Evolutionary conservation across 1,140 invertebrate species (phyloP), one percentile per base, ranked within the genome.

Genomic region (Penaeus japonicus): DNA sequence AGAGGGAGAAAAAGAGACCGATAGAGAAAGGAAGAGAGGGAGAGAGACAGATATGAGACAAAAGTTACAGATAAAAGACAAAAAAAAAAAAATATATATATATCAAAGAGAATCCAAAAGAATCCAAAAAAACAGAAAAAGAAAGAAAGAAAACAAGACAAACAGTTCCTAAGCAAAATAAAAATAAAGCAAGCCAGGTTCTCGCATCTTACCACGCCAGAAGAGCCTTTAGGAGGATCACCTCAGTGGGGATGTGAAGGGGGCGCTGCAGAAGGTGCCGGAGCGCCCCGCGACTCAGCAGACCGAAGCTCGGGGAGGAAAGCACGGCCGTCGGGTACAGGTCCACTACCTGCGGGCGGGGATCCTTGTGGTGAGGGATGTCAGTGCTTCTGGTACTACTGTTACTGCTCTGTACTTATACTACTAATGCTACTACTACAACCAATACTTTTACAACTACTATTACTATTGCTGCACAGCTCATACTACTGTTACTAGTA

Each of bases 191-290:
- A 54, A 30, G 32, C 47, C 53, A 24, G 27, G 27, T 20, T n/a
- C 27, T 18, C 20, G 54, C 10, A 10, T 15, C 87, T 83, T 47
- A 88, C 87, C 87, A 88, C 27, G 47, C 20, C 4, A 88, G 27
- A 22, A 88, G 39, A 4, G 87, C 87, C 18, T 55, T 18, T 4
- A 88, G 70, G 4, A 88, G 80, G 47, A 82, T 77, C 18, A 88
- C 87, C 32, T 88, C 87, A 17, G 87, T 75, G 18, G 87, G 32
- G 73, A 88, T 88, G 55, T 88, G 87, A 24, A 88, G 87, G 1
- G 87, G 87, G 10, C 83, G 65, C 30, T 35, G 54, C 1, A 84
- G 81, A 20, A 88, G 87, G 24, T 88, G 87, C 24, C 30, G 83
- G 24, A 88, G 87, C 27, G 87, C 87, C 20, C 24, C 20, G 0